Evolutionary conservation across 2,113 vertebrate species (phyloP).

Genomic region (Bombycilla garrulus): DNA sequence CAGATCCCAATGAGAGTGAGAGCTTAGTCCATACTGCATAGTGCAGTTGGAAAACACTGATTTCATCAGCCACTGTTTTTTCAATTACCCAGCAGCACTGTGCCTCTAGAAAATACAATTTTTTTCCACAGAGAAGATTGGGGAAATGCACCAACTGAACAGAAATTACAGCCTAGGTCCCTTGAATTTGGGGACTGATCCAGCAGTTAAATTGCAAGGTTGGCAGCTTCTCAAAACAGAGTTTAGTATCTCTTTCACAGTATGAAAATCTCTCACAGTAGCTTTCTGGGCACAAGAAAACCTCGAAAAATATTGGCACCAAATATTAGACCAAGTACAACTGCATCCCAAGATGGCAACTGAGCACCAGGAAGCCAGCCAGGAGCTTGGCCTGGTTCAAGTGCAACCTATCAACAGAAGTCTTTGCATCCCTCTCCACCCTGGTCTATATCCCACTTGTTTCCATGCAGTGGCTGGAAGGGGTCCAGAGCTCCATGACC

Average conservation of each 20-base stretch:
- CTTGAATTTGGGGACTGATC: neutral
- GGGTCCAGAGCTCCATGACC: neutral
- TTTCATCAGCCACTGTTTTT: neutral
- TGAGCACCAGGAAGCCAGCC: neutral
- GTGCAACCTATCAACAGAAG: neutral
- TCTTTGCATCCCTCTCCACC: neutral
- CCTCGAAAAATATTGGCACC: neutral
- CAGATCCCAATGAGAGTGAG: neutral
- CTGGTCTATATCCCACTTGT: neutral
- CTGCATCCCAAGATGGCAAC: accelerated
- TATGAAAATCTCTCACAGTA: neutral
- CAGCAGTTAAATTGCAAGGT: neutral
- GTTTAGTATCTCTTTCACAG: neutral
- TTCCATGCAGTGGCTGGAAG: neutral
- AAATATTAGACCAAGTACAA: neutral
- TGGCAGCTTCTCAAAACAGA: neutral
- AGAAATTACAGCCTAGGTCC: neutral
- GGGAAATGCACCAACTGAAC: neutral
- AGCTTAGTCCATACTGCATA: neutral
- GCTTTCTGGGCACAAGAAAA: neutral
- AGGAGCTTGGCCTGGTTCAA: neutral
- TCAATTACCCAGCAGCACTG: neutral
- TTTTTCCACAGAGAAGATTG: neutral
- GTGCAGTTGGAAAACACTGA: neutral
- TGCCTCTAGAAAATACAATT: neutral